Evolutionary conservation across 37 sponge, comb jelly and placozoan genomes (phyloP), one percentile per base, ranked within the genome.

Genomic region (Aplysina aerophoba): DNA sequence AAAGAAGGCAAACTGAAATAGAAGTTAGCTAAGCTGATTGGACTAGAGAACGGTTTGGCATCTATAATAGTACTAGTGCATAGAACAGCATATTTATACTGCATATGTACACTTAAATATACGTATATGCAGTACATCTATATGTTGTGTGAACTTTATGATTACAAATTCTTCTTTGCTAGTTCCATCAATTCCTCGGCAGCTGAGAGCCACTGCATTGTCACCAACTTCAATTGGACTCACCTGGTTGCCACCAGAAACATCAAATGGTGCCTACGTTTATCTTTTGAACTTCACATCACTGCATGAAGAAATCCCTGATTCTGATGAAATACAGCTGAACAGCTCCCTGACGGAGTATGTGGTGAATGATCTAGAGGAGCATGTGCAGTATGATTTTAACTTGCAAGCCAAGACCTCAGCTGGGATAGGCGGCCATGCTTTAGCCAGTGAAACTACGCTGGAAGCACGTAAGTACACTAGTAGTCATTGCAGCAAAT

Each of bases 331-430:
- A 30, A 34, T 69, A 17, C 35, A 69, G 34, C 71, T 69, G 27
- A n/a, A 53, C 22, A 50, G 37, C n/a, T 24, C 25, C 50, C 78
- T 75, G 20, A 50, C 54, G 0, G n/a, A 40, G 14, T 40, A 50
- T 36, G 13, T 40, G 16, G 28, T 62, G 12, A 14, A 62, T 13
- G 78, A 50, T 75, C 41, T 75, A 54, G 38, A 75, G 25, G 78
- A 75, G 24, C 33, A 75, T 75, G 78, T 75, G 20, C 25, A 53
- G 54, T 75, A 75, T 41, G 78, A 75, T 20, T 75, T 75, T 54
- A 41, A n/a, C 78, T 24, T 75, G 20, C 24, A 44, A 21, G 78
- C 78, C 21, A 50, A 40, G 78, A 75, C 78, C n/a, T 36, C 44
- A 2, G 37, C 37, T 21, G 78, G 78, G 21, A n/a, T 41, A 2